A percentile compares a stretch with the other conserved stretches of the same genome.
phyloP scores from a whole-genome alignment of 2,888 invertebrate genomes.

The Aproaerema taeniolella region DNA sequence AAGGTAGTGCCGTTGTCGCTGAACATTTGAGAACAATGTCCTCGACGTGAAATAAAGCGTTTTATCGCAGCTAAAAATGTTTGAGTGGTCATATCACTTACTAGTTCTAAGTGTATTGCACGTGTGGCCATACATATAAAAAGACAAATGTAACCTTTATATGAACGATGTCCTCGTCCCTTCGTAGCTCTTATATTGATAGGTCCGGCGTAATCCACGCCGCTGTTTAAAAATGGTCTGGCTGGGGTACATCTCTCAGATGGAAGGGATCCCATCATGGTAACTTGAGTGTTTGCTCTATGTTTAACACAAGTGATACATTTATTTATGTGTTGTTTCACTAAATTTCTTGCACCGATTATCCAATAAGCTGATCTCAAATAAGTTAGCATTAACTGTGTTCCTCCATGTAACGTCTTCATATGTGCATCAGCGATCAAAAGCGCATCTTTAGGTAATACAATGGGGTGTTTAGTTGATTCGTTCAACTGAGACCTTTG shows the following conservation, averaged over 20 bases:
- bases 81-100: conserved; percentile 14
- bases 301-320: conserved; percentile 9
- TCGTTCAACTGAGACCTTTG: neutral
- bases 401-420: conserved; percentile 26
- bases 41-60: conserved; percentile 19
- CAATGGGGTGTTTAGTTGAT: neutral
- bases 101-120: conserved; percentile 18
- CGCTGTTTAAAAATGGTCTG: neutral
- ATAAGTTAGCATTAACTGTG: conserved; percentile 22
- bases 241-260: neutral
- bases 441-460: conserved; percentile 6
- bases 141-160: conserved; percentile 14
- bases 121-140: conserved; percentile 17
- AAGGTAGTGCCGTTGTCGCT: conserved; percentile 21
- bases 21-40: conserved; percentile 16
- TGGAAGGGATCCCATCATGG: neutral
- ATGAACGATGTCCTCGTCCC: conserved; percentile 12
- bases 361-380: conserved; percentile 24
- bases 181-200: conserved; percentile 10
- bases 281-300: neutral
- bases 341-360: conserved; percentile 8
- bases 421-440: conserved; percentile 13
- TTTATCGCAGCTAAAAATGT: conserved; percentile 17
- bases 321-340: neutral
- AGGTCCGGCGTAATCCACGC: conserved; percentile 13